A percentile compares a stretch with the other conserved stretches of the same genome.
phyloP scores from a whole-genome alignment of 2,888 invertebrate genomes.

The Hedychridium roseum region DNA sequence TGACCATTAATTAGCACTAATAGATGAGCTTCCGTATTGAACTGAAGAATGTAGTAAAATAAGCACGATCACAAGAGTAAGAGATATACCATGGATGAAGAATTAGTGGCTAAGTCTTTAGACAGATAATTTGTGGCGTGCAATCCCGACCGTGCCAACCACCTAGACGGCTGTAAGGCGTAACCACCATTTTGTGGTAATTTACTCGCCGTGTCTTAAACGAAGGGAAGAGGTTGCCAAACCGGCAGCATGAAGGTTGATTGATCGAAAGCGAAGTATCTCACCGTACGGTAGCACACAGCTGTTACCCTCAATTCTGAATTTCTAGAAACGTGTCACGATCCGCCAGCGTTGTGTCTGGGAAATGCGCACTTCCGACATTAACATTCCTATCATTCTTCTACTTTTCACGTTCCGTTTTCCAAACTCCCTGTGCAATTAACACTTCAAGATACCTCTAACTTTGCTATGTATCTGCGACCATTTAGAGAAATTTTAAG shows the following conservation, averaged over 20 bases:
- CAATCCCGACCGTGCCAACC: slow-evolving; percentile 32
- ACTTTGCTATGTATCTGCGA: too few relatives aligned
- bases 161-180: slow-evolving; percentile 36
- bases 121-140: slow-evolving; percentile 42
- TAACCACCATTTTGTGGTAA: slow-evolving; percentile 34
- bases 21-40: neutral
- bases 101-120: slow-evolving; percentile 37
- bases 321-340: neutral
- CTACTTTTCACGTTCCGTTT: too few relatives aligned
- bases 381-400: too few relatives aligned
- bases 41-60: slow-evolving; percentile 5
- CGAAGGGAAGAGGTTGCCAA: slow-evolving; percentile 15
- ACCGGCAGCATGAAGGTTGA: slow-evolving; percentile 28
- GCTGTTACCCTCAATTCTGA: neutral
- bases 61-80: slow-evolving; percentile 3
- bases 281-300: slow-evolving; percentile 1
- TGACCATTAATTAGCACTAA: neutral
- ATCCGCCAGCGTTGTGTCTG: slow-evolving; percentile 6
- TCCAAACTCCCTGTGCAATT: too few relatives aligned
- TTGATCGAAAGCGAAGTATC: slow-evolving; percentile 37
- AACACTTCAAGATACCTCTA: too few relatives aligned
- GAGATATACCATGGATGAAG: slow-evolving; percentile 12
- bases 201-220: slow-evolving; percentile 29
- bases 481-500: too few relatives aligned
- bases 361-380: slow-evolving; percentile 13